Evolutionary conservation across 35 echinoderm and acorn worm species (phyloP), one percentile per base, ranked within the genome.

Genomic region (Holothuria glaberrima): DNA sequence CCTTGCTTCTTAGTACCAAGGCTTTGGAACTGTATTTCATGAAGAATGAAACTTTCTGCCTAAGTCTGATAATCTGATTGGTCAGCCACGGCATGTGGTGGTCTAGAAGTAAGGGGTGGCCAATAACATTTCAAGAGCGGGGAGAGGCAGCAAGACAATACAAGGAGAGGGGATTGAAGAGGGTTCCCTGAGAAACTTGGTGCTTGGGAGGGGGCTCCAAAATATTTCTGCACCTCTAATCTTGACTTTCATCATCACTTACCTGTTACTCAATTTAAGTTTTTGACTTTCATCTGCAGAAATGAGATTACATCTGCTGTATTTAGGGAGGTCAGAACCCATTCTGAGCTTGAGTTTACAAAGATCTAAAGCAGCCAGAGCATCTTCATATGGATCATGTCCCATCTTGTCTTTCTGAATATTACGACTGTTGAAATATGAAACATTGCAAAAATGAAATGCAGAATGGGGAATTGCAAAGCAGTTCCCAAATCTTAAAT

Each of bases 331-430:
- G 27, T 89, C 25, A 9, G 82, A 48, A 12, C 90, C 93, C 48
- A 62, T 71, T 7, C 54, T 48, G 3, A 93, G 74, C 62, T 86
- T 86, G 16, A 96, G 91, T 66, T 96, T 92, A 58, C 89, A 86
- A 20, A 96, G 94, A 73, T 96, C 91, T 46, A 96, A 48, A 9
- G 91, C 19, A 21, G 91, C 94, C 26, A 66, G 9, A 5, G 94
- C 91, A 87, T 96, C 94, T 75, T 96, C 94, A 33, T 90, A 19
- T 9, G 94, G 92, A 88, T 93, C 88, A 65, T 96, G 94, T 32
- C 94, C 94, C 9, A 22, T 22, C 18, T 64, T 33, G 38, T 78
- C n/a, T 17, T 57, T 38, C 71, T 96, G 94, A 60, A 96, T 96
- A 31, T 84, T 63, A 56, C 91, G 59, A 56, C 94, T 96, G 38